phyloP scores from a whole-genome alignment of 2,797 vertebrate genomes.

The Triplophysa yarkandensis region DNA sequence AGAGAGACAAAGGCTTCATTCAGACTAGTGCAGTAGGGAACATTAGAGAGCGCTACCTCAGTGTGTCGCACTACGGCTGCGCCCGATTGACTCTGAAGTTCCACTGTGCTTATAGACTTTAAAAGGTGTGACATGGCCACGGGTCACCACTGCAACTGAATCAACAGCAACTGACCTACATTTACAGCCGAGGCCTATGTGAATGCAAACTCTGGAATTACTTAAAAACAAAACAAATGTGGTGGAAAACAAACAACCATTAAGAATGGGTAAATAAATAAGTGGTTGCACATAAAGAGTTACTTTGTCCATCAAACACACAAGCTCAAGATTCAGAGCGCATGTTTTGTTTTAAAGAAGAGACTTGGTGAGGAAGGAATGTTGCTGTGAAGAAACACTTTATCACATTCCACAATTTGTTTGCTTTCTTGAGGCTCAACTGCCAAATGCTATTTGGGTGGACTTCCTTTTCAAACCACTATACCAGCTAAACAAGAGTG shows the following conservation, averaged over 20 bases:
- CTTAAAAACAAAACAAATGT: not conserved
- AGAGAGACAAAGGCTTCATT: constrained; percentile 52
- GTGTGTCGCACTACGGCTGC: constrained; percentile 28
- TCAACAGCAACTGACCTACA: constrained; percentile 40
- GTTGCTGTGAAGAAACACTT: constrained; percentile 36
- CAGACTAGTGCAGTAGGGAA: constrained; percentile 25
- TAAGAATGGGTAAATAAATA: not conserved
- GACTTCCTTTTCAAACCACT: constrained; percentile 21
- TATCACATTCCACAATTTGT: constrained; percentile 55
- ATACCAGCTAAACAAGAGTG: not conserved
- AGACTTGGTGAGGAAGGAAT: not conserved
- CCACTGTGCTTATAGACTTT: constrained; percentile 50
- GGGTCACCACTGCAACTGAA: constrained; percentile 41
- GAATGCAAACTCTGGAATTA: not conserved
- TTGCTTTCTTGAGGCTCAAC: constrained; percentile 19
- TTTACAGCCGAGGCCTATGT: constrained; percentile 13
- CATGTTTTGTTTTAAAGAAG: constrained; percentile 53
- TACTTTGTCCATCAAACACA: not conserved
- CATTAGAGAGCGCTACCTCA: constrained; percentile 45
- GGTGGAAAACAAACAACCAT: constrained; percentile 4
- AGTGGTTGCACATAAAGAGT: constrained; percentile 11
- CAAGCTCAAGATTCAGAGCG: constrained; percentile 38
- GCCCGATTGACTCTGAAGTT: constrained; percentile 45
- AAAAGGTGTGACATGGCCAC: constrained; percentile 52
- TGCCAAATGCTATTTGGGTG: constrained; percentile 11